phyloP scores from a whole-genome alignment of 2,113 vertebrate species.

The Pao palembangensis region DNA sequence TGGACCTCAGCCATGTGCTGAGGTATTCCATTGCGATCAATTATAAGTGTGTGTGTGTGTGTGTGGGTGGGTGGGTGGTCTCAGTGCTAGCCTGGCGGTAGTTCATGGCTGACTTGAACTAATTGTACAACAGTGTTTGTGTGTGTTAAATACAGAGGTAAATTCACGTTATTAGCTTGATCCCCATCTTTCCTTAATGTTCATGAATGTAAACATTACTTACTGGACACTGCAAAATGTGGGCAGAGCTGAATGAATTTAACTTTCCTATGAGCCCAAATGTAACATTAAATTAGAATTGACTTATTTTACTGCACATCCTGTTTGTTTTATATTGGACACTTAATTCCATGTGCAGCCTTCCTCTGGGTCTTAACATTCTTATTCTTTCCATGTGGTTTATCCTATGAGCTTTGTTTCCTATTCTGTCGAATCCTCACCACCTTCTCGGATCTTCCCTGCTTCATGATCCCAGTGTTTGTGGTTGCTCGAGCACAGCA shows the following conservation, averaged over 20 bases:
- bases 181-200: too few species aligned
- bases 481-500: not conserved
- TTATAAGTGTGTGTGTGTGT: constrained; percentile 15
- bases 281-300: too few species aligned
- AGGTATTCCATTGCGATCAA: constrained; percentile 23
- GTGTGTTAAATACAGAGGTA: not conserved
- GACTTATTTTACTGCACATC: not conserved
- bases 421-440: not conserved
- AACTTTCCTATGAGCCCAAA: too few species aligned
- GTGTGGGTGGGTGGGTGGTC: constrained; percentile 18
- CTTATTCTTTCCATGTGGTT: not conserved
- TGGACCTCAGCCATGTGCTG: constrained; percentile 31
- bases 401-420: not conserved
- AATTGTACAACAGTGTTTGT: constrained; percentile 19
- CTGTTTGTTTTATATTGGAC: too few species aligned
- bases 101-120: constrained; percentile 56
- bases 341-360: too few species aligned
- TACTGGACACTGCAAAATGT: too few species aligned
- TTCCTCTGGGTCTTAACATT: not conserved
- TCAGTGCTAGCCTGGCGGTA: not conserved
- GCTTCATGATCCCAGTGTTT: not conserved
- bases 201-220: too few species aligned
- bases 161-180: not conserved
- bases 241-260: too few species aligned
- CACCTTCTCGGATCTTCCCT: not conserved